A percentile compares a stretch with the other conserved stretches of the same genome.
Evolutionary conservation across 2,888 invertebrate genomes (phyloP).

Genomic region (Eumerus sabulonum): DNA sequence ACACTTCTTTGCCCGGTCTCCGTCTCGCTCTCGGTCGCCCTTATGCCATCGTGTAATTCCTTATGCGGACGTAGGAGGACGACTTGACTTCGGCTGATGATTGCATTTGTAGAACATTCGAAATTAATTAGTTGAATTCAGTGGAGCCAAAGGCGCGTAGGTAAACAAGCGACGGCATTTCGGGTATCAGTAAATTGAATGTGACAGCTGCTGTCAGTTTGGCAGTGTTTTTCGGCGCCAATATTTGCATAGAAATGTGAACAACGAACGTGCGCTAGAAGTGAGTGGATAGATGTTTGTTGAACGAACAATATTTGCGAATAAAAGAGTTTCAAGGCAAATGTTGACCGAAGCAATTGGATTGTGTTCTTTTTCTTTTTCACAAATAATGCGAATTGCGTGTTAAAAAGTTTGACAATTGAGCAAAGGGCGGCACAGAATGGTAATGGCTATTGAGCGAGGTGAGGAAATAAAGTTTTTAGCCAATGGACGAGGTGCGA

Average conservation of each 20-base stretch:
- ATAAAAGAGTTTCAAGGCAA: conserved; percentile 12
- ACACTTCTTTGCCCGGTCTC: conserved; percentile 30
- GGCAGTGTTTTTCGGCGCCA: conserved; percentile 57
- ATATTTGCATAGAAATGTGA: conserved; percentile 41
- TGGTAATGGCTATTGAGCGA: too few relatives aligned
- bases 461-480: too few relatives aligned
- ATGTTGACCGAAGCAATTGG: conserved; percentile 33
- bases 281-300: not conserved
- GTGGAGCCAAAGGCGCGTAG: conserved; percentile 52
- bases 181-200: conserved; percentile 47
- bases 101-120: conserved; percentile 64
- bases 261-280: not conserved
- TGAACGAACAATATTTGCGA: not conserved
- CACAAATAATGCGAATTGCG: conserved; percentile 18
- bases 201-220: conserved; percentile 53
- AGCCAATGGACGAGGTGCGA: too few relatives aligned
- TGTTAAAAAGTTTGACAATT: not conserved
- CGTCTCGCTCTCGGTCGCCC: too few relatives aligned
- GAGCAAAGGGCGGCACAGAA: too few relatives aligned
- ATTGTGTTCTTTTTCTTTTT: conserved; percentile 2
- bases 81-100: conserved; percentile 20
- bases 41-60: too few relatives aligned
- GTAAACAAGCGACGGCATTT: conserved; percentile 42
- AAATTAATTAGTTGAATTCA: conserved; percentile 60
- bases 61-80: not conserved